phyloP scores from a whole-genome alignment of 2,113 vertebrate genomes.

The Oncorhynchus nerka region DNA sequence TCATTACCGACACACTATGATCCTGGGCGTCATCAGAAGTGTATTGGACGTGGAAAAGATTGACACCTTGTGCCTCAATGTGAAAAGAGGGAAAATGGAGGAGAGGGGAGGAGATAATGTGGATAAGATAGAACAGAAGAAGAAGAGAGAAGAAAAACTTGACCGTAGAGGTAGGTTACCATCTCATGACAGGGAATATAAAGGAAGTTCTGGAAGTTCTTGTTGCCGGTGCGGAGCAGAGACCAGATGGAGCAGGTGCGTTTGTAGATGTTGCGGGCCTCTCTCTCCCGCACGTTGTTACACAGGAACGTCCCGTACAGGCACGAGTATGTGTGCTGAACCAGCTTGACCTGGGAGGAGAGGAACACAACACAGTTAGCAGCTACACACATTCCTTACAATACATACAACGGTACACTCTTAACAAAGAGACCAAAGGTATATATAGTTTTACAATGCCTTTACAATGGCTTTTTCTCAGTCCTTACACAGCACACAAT shows the following conservation, averaged over 20 bases:
- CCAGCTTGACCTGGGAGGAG: slow-evolving; percentile 88
- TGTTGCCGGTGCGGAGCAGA: slow-evolving; percentile 90
- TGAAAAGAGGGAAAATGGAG: no score
- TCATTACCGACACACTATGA: background rate
- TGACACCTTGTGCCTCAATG: no score
- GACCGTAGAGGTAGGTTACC: slow-evolving; percentile 65
- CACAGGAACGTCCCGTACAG: slow-evolving; percentile 97
- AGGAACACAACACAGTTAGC: background rate
- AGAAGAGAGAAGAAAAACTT: background rate
- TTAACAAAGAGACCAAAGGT: background rate
- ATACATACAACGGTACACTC: background rate
- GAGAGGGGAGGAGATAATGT: no score
- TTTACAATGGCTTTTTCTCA: no score
- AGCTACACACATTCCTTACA: background rate
- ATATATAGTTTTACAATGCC: no score
- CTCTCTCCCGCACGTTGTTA: slow-evolving; percentile 91
- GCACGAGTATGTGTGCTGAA: slow-evolving; percentile 97
- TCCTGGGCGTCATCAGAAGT: background rate
- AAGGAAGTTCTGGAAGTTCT: slow-evolving; percentile 98
- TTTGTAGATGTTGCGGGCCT: slow-evolving; percentile 90
- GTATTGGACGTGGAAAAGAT: no score
- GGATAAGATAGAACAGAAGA: no score
- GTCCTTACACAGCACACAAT: background rate
- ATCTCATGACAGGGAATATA: slow-evolving; percentile 91
- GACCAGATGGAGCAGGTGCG: slow-evolving; percentile 96